Evolutionary conservation across 1,140 invertebrate genomes (phyloP).

Genomic region (Magallana ariakensis): DNA sequence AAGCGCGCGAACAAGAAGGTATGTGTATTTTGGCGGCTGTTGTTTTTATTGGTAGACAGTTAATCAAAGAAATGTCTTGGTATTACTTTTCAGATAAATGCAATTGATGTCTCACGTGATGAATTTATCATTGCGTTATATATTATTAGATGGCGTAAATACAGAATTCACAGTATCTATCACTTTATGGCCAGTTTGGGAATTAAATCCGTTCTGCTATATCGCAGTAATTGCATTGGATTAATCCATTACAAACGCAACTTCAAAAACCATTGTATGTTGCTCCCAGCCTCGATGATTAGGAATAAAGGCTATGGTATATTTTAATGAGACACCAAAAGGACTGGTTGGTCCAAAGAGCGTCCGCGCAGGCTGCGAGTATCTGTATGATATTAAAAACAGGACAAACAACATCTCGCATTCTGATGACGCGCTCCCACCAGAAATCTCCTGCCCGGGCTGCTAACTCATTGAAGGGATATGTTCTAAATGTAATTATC

Average conservation of each 20-base stretch:
- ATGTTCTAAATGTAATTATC: slow-evolving; percentile 35
- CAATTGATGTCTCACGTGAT: background rate
- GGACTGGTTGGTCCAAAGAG: slow-evolving; percentile 1
- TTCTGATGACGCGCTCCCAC: slow-evolving; percentile 6
- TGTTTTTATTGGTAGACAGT: too few species aligned
- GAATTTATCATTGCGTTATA: slow-evolving; percentile 1
- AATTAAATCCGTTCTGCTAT: slow-evolving; percentile 29
- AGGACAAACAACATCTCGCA: slow-evolving; percentile 25
- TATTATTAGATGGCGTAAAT: slow-evolving; percentile 2
- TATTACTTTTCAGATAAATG: too few species aligned
- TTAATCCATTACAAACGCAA: slow-evolving; percentile 21
- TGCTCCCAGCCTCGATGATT: slow-evolving; percentile 4
- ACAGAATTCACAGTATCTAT: background rate
- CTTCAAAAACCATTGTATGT: slow-evolving; percentile 19
- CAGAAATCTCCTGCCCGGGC: background rate
- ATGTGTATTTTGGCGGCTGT: too few species aligned
- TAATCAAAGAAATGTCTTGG: too few species aligned
- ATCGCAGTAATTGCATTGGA: slow-evolving; percentile 27
- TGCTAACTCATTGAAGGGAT: slow-evolving; percentile 10
- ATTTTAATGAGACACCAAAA: slow-evolving; percentile 1
- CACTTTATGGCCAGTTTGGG: slow-evolving; percentile 11
- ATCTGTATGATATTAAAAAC: background rate
- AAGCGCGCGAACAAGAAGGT: too few species aligned
- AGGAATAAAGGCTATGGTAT: background rate
- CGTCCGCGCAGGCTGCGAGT: background rate